Evolutionary conservation across 23 tunicate genomes (phyloP), one percentile per base, ranked within the genome.

Genomic region (Diplosoma virens): DNA sequence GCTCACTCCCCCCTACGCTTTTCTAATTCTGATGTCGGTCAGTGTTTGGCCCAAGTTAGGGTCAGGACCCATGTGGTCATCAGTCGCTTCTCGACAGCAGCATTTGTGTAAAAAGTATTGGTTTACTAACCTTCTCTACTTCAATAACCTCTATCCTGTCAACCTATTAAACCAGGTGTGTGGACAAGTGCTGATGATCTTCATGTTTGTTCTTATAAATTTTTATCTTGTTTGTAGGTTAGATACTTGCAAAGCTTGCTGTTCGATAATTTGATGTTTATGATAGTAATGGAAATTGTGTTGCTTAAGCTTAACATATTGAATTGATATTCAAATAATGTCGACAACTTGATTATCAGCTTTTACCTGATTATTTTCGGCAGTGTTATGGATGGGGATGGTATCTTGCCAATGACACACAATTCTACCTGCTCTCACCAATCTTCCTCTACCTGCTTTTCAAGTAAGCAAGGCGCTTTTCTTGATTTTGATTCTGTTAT

Each of bases 321-420:
- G n/a, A n/a, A n/a, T n/a, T n/a, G n/a, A n/a, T n/a, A n/a, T n/a
- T n/a, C n/a, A n/a, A n/a, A n/a, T n/a, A n/a, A n/a, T n/a, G n/a
- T n/a, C n/a, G n/a, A n/a, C n/a, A n/a, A n/a, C n/a, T n/a, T n/a
- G n/a, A n/a, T n/a, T n/a, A n/a, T n/a, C n/a, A n/a, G n/a, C n/a
- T n/a, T n/a, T n/a, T n/a, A n/a, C n/a, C n/a, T n/a, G n/a, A n/a
- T n/a, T n/a, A n/a, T n/a, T n/a, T n/a, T n/a, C n/a, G n/a, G n/a
- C 78, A 84, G 92, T 95, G 99, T 48, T 89, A 78, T 46, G 88
- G 73, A 3, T 86, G 90, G 87, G 83, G 81, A n/a, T 95, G 99
- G 99, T 95, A 95, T 59, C 74, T 95, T 6, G 90, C 96, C 29
- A 95, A 95, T 45, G 99, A 95, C 58, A 89, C 90, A 58, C 96